Evolutionary conservation across 2,113 vertebrate species (phyloP).

Genomic region (Dasyprocta punctata): DNA sequence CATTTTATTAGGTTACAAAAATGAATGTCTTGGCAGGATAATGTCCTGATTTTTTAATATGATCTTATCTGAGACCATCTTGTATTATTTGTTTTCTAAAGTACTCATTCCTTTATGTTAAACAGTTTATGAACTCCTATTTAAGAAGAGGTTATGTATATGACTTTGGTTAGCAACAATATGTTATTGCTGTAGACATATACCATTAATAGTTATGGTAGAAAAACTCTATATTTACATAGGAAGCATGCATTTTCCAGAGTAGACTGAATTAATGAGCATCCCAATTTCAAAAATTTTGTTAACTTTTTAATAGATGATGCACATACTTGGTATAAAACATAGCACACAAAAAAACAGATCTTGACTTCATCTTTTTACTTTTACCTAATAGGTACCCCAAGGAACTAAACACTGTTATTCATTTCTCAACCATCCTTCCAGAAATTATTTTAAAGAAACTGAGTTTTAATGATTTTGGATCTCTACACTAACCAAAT

Average conservation of each 20-base stretch:
- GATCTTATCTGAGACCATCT: not conserved
- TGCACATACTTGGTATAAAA: not conserved
- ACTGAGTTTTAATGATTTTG: not conserved
- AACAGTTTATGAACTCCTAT: not conserved
- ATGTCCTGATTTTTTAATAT: not conserved
- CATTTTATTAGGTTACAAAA: not conserved
- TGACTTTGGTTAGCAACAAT: not conserved
- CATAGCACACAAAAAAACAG: not conserved
- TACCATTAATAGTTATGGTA: not conserved
- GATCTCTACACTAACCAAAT: not conserved
- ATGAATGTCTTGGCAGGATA: not conserved
- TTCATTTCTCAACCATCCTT: not conserved
- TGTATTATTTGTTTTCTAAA: slow-evolving; percentile 16
- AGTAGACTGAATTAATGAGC: not conserved
- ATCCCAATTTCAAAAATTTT: not conserved
- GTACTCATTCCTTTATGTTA: not conserved
- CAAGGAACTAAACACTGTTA: not conserved
- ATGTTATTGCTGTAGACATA: not conserved
- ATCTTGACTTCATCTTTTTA: not conserved
- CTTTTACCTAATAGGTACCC: not conserved
- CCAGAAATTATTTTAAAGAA: not conserved
- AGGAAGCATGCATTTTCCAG: not conserved
- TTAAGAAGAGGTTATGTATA: not conserved
- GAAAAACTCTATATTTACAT: not conserved
- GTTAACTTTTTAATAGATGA: not conserved